Percentiles rank a stretch among this genome's conserved stretches.
These are phyloP conservation scores for Nymphalis c-album DNA, from an alignment of 2,888 invertebrate species.

Conservation along the genomic window DNA sequence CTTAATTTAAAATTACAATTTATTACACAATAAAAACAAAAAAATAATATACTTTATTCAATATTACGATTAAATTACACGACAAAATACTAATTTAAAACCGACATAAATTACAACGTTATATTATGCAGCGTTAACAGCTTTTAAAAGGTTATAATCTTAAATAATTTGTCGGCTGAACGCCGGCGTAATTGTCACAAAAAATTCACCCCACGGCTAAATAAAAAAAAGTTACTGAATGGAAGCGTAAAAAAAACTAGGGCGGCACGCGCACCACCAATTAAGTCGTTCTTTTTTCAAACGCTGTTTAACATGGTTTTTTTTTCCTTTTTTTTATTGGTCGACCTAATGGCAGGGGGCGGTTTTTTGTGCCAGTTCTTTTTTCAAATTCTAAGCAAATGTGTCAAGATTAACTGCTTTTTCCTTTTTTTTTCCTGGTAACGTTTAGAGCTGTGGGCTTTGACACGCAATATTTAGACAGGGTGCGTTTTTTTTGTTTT, in stretches of 20 bases:
- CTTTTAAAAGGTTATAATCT: conserved; percentile 61
- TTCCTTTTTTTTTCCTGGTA: conserved; percentile 43
- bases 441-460: conserved; percentile 63
- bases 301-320: conserved; percentile 57
- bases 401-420: conserved; percentile 63
- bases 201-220: conserved; percentile 68
- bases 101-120: conserved; percentile 43
- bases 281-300: conserved; percentile 69
- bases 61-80: conserved; percentile 4
- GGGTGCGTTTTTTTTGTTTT: conserved; percentile 48
- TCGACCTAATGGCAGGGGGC: conserved; percentile 59
- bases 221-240: conserved; percentile 43
- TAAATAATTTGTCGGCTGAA: conserved; percentile 64
- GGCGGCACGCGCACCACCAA: conserved; percentile 74
- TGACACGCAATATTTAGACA: conserved; percentile 69
- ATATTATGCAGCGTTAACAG: conserved; percentile 57
- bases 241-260: conserved; percentile 56
- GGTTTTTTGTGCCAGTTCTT: conserved; percentile 60
- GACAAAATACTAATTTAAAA: conserved; percentile 27
- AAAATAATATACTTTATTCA: conserved; percentile 13
- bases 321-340: conserved; percentile 68
- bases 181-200: conserved; percentile 62
- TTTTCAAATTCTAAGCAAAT: conserved; percentile 50
- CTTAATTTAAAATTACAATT: conserved; percentile 3
- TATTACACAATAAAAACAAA: background rate